A percentile compares a stretch with the other conserved stretches of the same genome.
Evolutionary conservation across 2,797 vertebrate species (phyloP).

Genomic region (Sus cebifrons): DNA sequence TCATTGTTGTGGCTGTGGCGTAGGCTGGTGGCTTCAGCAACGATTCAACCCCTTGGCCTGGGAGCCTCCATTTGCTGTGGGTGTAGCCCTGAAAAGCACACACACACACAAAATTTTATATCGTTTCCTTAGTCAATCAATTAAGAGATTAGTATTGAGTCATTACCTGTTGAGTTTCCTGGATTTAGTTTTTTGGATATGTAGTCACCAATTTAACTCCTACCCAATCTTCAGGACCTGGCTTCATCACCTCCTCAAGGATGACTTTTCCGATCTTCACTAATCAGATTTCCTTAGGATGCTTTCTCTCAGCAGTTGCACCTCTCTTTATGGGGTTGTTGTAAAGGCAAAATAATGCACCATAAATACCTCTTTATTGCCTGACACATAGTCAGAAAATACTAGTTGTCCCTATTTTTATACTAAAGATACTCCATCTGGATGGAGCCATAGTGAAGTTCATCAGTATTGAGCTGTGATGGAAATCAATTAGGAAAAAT

Average conservation of each 20-base stretch:
- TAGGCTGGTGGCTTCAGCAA: too few relatives aligned
- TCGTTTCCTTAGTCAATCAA: neutral
- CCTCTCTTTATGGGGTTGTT: neutral
- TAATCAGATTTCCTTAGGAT: neutral
- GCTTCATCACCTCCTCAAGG: neutral
- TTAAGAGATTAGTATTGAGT: neutral
- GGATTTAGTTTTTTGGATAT: neutral
- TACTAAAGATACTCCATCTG: neutral
- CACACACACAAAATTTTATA: too few relatives aligned
- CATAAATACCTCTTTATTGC: neutral
- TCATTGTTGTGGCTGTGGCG: too few relatives aligned
- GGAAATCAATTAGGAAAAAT: neutral
- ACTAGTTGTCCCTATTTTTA: neutral
- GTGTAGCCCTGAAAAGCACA: too few relatives aligned
- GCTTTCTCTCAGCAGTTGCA: neutral
- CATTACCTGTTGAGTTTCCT: neutral
- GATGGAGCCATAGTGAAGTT: neutral
- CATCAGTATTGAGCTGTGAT: neutral
- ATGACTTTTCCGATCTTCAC: neutral
- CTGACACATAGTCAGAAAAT: neutral
- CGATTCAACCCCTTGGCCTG: too few relatives aligned
- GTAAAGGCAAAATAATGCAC: neutral
- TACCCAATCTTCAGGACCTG: neutral
- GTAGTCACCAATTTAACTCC: neutral
- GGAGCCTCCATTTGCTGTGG: too few relatives aligned